phyloP scores from a whole-genome alignment of 2,113 vertebrate species.

The Alligator mississippiensis region DNA sequence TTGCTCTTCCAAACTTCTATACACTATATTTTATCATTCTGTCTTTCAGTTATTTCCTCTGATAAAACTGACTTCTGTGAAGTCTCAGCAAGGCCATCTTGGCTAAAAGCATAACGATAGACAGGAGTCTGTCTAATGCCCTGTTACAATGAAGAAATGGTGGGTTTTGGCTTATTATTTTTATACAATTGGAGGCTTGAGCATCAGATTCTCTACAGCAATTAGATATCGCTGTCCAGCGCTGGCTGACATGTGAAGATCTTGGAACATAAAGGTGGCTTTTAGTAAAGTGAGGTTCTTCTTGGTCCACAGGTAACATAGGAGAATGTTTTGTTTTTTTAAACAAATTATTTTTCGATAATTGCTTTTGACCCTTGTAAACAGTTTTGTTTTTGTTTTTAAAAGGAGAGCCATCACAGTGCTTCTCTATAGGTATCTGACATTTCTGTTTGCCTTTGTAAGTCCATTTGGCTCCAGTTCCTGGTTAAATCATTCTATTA shows the following conservation, averaged over 20 bases:
- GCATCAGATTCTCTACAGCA: slow-evolving; percentile 58
- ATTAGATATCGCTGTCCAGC: slow-evolving; percentile 59
- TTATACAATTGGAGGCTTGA: slow-evolving; percentile 58
- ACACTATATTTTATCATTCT: slow-evolving; percentile 88
- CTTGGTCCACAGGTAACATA: slow-evolving; percentile 78
- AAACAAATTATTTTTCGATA: slow-evolving; percentile 75
- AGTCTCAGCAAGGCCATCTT: slow-evolving; percentile 81
- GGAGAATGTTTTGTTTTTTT: slow-evolving; percentile 60
- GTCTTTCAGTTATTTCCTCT: slow-evolving; percentile 90
- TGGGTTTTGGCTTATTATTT: slow-evolving; percentile 50
- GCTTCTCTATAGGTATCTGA: slow-evolving; percentile 69
- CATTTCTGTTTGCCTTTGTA: slow-evolving; percentile 75
- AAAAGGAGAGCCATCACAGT: slow-evolving; percentile 79
- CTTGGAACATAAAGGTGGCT: slow-evolving; percentile 71
- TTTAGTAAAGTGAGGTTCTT: slow-evolving; percentile 71
- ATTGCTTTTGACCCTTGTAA: slow-evolving; percentile 75
- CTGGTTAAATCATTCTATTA: slow-evolving; percentile 73
- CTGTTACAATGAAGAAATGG: slow-evolving; percentile 69
- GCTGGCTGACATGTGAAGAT: slow-evolving; percentile 71
- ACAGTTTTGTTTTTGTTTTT: slow-evolving; percentile 81
- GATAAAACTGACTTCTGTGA: slow-evolving; percentile 81
- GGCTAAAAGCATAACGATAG: slow-evolving; percentile 75
- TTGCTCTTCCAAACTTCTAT: slow-evolving; percentile 87
- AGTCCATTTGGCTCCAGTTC: slow-evolving; percentile 77
- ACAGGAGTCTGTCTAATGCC: slow-evolving; percentile 74